These are phyloP conservation scores for Mythimna loreyi DNA, from an alignment of 2,888 invertebrate genomes.

Conservation along the genomic window DNA sequence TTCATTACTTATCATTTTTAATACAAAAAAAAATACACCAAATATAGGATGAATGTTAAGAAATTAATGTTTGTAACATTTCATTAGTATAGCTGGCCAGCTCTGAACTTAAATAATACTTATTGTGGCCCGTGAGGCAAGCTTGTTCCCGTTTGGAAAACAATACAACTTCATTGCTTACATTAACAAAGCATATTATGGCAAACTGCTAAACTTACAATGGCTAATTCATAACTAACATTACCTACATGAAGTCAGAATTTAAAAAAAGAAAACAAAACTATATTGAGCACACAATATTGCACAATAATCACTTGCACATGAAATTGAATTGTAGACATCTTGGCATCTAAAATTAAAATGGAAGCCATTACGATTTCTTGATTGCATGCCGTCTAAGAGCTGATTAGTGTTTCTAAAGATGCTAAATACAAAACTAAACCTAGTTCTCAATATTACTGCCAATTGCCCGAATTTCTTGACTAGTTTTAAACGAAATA, in stretches of 20 bases:
- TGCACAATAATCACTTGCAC: background rate
- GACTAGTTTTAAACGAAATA: background rate
- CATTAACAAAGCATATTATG: conserved; percentile 7
- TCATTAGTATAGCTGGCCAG: background rate
- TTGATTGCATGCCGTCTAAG: background rate
- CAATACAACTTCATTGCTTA: background rate
- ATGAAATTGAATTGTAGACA: background rate
- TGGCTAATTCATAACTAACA: background rate
- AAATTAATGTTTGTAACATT: background rate
- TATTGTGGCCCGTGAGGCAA: background rate
- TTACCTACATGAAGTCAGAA: too few species aligned
- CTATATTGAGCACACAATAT: background rate
- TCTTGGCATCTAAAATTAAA: background rate
- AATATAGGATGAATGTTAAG: background rate
- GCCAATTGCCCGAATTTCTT: background rate
- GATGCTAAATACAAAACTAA: background rate
- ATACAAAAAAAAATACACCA: background rate
- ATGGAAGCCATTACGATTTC: conserved; percentile 10
- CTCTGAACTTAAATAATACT: background rate
- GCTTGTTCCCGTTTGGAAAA: background rate
- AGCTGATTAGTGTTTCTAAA: background rate
- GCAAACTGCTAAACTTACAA: background rate
- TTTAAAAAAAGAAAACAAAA: too few species aligned
- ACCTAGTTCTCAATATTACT: background rate
- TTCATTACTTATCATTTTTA: too few species aligned